Conservation (phyloP, 2,113 vertebrate genomes). For the Poeciliopsis turrubarensis region DNA sequence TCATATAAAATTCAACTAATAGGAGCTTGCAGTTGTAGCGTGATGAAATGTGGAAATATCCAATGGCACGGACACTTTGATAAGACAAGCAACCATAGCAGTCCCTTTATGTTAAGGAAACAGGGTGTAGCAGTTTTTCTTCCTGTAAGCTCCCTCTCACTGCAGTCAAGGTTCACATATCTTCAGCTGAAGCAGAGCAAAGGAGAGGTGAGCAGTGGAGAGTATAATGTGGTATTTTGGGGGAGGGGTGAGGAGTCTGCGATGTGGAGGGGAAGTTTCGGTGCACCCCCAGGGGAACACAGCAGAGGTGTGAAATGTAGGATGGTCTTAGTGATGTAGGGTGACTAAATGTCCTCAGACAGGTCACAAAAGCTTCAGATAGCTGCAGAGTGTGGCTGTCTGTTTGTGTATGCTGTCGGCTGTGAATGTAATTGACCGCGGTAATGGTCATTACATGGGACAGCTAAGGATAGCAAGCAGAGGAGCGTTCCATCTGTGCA, state of each 20-base stretch:
- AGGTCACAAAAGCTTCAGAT: constrained; percentile 53
- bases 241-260: constrained; percentile 41
- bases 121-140: constrained; percentile 19
- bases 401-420: constrained; percentile 26
- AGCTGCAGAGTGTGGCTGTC: constrained; percentile 10
- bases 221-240: constrained; percentile 36
- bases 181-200: constrained; percentile 25
- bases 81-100: neutral
- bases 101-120: constrained; percentile 28
- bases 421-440: constrained; percentile 46
- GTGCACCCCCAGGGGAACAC: constrained; percentile 47
- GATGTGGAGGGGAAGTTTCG: constrained; percentile 54
- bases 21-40: neutral
- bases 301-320: constrained; percentile 70
- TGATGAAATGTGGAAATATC: neutral
- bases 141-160: constrained; percentile 31
- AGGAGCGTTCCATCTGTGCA: constrained; percentile 23
- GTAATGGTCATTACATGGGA: constrained; percentile 50
- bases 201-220: constrained; percentile 44
- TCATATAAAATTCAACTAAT: neutral
- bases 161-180: constrained; percentile 57
- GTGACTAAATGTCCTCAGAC: constrained; percentile 52
- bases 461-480: constrained; percentile 20
- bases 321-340: constrained; percentile 43
- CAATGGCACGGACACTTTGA: neutral